Conservation (phyloP, 23 tunicate species). For the Trididemnum miniatum region DNA sequence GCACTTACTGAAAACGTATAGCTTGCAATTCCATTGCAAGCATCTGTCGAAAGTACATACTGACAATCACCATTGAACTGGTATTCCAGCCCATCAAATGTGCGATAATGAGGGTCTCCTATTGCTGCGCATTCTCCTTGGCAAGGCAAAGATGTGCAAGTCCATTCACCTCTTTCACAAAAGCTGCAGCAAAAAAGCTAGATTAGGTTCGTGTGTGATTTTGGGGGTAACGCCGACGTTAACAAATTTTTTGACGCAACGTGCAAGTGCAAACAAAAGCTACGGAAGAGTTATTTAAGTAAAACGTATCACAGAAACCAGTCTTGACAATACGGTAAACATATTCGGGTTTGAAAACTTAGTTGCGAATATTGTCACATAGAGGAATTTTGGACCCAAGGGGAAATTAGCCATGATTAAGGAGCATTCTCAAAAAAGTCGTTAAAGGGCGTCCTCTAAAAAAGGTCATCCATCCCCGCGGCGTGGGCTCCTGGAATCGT, state of each 20-base stretch:
- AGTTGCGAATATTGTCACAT: too few relatives aligned
- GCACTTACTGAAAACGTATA: constrained; percentile 79
- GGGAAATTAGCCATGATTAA: too few relatives aligned
- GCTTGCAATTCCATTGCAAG: constrained; percentile 40
- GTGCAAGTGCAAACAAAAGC: background rate
- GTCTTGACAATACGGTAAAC: too few relatives aligned
- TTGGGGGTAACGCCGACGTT: too few relatives aligned
- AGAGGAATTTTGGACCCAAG: too few relatives aligned
- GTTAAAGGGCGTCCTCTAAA: too few relatives aligned
- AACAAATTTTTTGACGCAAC: background rate
- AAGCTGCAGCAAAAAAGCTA: constrained; percentile 43
- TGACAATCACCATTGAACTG: constrained; percentile 77
- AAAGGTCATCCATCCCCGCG: too few relatives aligned
- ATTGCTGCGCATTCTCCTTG: constrained; percentile 85
- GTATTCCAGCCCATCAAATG: constrained; percentile 78
- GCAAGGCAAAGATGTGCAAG: constrained; percentile 64
- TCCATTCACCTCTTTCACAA: constrained; percentile 83
- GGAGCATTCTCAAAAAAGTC: background rate
- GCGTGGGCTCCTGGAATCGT: too few relatives aligned
- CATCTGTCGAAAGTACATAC: constrained; percentile 93
- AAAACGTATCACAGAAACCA: too few relatives aligned
- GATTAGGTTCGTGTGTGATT: too few relatives aligned
- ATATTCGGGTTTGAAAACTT: too few relatives aligned
- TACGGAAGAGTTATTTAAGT: too few relatives aligned
- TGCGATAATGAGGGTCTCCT: constrained; percentile 85